Percentiles rank a stretch among this genome's conserved stretches.
Conservation (phyloP, 2,888 invertebrate species). For the Acanthacorydalis orientalis region DNA sequence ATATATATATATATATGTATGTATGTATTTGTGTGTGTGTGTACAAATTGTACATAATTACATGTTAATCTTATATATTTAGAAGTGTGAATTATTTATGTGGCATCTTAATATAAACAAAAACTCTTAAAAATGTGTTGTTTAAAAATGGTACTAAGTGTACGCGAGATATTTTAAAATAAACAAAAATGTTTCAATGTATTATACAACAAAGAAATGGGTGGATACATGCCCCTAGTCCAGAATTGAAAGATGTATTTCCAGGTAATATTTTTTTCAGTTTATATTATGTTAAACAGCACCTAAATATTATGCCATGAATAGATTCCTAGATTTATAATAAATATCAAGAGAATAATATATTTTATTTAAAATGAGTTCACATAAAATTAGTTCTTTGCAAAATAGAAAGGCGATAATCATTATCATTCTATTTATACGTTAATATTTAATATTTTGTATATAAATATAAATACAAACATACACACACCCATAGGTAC, state of each 20-base stretch:
- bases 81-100: too few species aligned
- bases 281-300: constrained; percentile 15
- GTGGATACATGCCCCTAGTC: constrained; percentile 53
- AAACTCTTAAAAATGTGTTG: too few species aligned
- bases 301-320: neutral
- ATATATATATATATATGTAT: too few species aligned
- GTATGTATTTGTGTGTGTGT: too few species aligned
- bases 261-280: constrained; percentile 35
- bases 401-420: too few species aligned
- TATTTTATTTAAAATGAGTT: neutral
- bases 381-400: too few species aligned
- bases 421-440: too few species aligned
- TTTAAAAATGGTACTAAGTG: neutral
- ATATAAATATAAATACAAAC: neutral
- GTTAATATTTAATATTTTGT: too few species aligned
- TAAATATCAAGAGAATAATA: too few species aligned
- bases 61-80: too few species aligned
- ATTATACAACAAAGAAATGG: constrained; percentile 65
- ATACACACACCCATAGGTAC: neutral
- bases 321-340: neutral
- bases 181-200: constrained; percentile 55
- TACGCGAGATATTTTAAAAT: neutral
- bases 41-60: too few species aligned
- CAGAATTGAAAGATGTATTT: constrained; percentile 54
- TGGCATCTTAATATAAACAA: too few species aligned